Conservation (phyloP, 2,113 vertebrate genomes). For the Neolamprologus ventralis region DNA sequence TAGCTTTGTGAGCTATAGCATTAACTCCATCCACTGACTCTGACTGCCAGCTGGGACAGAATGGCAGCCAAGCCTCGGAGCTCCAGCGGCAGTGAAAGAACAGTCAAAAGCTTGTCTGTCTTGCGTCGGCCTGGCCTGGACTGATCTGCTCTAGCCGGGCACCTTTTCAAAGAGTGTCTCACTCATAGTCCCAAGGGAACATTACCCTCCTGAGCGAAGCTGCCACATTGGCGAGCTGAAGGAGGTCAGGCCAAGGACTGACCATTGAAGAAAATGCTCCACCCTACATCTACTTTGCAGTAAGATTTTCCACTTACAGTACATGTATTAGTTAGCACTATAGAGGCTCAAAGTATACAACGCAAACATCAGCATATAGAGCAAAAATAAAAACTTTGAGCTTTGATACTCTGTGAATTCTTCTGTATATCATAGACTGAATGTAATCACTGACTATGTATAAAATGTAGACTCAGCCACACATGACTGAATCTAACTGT, state of each 20-base stretch:
- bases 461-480: not conserved
- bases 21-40: constrained; percentile 3
- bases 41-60: constrained; percentile 9
- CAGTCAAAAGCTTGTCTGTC: constrained; percentile 30
- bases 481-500: not conserved
- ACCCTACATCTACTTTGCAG: not conserved
- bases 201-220: not conserved
- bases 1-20: not conserved
- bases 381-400: not conserved
- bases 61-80: constrained; percentile 18
- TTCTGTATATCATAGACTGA: not conserved
- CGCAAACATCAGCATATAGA: not conserved
- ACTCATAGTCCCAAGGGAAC: not conserved
- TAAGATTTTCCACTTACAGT: not conserved
- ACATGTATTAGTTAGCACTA: not conserved
- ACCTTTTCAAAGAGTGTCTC: constrained; percentile 34
- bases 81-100: not conserved
- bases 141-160: not conserved
- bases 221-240: not conserved
- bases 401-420: not conserved
- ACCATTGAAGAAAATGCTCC: not conserved
- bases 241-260: not conserved
- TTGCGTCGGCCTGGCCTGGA: not conserved
- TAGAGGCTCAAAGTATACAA: not conserved
- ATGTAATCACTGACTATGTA: not conserved